These are phyloP conservation scores for Rhabditoides inermis DNA, from an alignment of 2,888 invertebrate species.

Conservation along the genomic window DNA sequence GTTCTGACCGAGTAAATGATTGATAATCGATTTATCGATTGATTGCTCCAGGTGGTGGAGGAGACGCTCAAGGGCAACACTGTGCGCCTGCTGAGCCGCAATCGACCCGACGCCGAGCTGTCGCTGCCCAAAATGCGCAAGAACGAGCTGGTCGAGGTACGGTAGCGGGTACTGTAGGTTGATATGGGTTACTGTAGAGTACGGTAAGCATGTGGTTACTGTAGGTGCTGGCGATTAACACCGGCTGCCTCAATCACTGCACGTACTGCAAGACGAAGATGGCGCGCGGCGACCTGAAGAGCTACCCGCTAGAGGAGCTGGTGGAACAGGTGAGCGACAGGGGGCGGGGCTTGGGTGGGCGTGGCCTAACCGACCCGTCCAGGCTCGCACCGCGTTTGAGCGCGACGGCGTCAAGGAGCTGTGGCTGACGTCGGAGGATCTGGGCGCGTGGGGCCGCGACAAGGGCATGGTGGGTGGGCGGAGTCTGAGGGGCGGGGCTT, in stretches of 20 bases:
- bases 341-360: too few species aligned
- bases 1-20: too few species aligned
- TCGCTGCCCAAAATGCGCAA: constrained; percentile 84
- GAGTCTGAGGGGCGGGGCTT: neutral
- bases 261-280: constrained; percentile 84
- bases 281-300: constrained; percentile 82
- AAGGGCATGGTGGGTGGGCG: constrained; percentile 61
- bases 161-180: too few species aligned
- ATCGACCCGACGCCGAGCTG: constrained; percentile 72
- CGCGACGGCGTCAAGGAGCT: constrained; percentile 85
- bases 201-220: too few species aligned
- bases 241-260: constrained; percentile 81
- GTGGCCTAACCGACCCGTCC: too few species aligned
- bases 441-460: constrained; percentile 91
- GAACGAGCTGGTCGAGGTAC: constrained; percentile 88
- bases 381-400: constrained; percentile 34
- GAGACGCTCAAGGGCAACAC: constrained; percentile 78
- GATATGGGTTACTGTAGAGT: neutral
- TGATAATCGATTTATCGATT: too few species aligned
- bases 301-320: constrained; percentile 64
- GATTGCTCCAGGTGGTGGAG: constrained; percentile 76
- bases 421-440: constrained; percentile 95
- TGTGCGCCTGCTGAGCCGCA: constrained; percentile 27
- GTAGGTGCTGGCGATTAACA: constrained; percentile 46
- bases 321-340: constrained; percentile 20